Conservation (phyloP, 1,140 invertebrate genomes). For the Geopemphigus sp. region DNA sequence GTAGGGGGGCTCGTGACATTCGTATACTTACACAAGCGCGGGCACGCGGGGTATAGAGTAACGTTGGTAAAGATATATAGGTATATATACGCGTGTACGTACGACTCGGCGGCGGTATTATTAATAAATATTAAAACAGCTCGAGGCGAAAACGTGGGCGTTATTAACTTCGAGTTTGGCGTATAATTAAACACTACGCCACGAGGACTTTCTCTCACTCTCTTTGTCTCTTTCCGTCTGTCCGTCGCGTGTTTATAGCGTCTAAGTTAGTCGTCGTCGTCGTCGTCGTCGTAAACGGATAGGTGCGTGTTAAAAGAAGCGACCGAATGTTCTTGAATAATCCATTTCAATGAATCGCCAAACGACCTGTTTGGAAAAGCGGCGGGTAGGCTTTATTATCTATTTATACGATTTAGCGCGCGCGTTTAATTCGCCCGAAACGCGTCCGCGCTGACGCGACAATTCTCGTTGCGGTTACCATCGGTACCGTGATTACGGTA, state of each 20-base stretch:
- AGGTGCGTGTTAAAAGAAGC: no score
- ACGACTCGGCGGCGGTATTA: not conserved
- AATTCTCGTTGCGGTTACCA: no score
- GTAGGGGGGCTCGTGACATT: conserved; percentile 2
- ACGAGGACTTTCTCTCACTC: not conserved
- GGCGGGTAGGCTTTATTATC: not conserved
- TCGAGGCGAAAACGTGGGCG: conserved; percentile 16
- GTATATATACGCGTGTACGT: not conserved
- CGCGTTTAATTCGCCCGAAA: not conserved
- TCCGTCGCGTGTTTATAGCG: no score
- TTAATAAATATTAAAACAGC: conserved; percentile 43
- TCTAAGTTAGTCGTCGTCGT: not conserved
- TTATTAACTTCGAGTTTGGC: conserved; percentile 27
- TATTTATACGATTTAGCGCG: not conserved
- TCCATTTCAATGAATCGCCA: not conserved
- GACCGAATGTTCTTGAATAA: not conserved
- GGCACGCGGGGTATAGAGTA: not conserved
- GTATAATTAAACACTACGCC: conserved; percentile 6
- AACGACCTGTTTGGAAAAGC: not conserved
- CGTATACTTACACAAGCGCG: not conserved
- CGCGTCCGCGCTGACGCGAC: no score
- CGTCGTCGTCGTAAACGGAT: not conserved
- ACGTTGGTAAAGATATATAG: not conserved
- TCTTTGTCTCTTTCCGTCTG: not conserved
- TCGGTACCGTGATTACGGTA: no score